Percentiles rank a stretch among this genome's conserved stretches.
These are phyloP conservation scores for Eidolon helvum DNA, from an alignment of 2,113 vertebrate species.

Conservation along the genomic window DNA sequence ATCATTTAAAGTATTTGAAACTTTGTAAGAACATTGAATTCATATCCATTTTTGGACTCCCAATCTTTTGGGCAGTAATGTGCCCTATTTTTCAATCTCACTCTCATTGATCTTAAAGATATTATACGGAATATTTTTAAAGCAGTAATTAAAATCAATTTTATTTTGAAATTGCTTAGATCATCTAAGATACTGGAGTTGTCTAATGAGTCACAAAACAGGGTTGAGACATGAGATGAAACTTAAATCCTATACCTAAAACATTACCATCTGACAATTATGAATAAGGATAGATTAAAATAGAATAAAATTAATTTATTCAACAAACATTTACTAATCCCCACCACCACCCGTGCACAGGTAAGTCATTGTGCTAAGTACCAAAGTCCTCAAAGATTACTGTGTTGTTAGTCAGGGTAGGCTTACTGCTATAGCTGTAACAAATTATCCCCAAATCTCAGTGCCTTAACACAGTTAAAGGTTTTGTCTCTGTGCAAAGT, in stretches of 20 bases:
- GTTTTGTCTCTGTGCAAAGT: background rate
- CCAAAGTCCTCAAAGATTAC: background rate
- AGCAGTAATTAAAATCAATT: constrained; percentile 10
- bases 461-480: background rate
- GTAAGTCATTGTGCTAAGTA: background rate
- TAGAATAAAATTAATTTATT: background rate
- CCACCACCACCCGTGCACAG: background rate
- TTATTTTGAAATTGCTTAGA: background rate
- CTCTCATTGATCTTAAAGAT: background rate
- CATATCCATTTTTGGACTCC: background rate
- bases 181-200: background rate
- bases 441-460: background rate
- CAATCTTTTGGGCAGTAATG: background rate
- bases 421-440: background rate
- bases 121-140: background rate
- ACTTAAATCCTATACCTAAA: background rate
- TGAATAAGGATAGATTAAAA: constrained; percentile 13
- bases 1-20: constrained; percentile 48
- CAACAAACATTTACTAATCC: background rate
- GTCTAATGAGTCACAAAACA: background rate
- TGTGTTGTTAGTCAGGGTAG: background rate
- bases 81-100: background rate
- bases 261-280: background rate
- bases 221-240: background rate
- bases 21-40: background rate